These are phyloP conservation scores for Dicentrarchus labrax DNA, from an alignment of 2,113 vertebrate species.

Conservation along the genomic window DNA sequence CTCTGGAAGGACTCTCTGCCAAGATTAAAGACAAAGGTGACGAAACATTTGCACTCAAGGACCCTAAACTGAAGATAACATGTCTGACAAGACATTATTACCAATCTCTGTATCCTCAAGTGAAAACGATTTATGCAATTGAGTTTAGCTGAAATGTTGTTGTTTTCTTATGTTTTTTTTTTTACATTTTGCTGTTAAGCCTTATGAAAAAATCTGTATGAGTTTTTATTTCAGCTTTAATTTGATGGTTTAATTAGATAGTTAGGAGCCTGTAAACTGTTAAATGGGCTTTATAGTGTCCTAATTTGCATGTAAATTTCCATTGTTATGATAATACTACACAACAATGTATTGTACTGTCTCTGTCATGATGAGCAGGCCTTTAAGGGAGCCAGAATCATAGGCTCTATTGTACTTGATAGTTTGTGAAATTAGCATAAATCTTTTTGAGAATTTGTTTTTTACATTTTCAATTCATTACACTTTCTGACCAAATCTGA, in stretches of 20 bases:
- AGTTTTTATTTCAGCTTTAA: constrained; percentile 52
- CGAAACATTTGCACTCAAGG: not conserved
- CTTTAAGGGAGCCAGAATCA: constrained; percentile 26
- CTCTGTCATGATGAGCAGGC: constrained; percentile 33
- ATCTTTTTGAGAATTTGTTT: not conserved
- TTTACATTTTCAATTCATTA: not conserved
- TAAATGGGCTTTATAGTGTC: constrained; percentile 56
- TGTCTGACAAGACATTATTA: not conserved
- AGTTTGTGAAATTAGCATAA: constrained; percentile 8
- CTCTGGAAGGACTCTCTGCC: not conserved
- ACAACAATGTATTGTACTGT: constrained; percentile 43
- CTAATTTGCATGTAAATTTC: constrained; percentile 71
- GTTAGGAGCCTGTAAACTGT: constrained; percentile 70
- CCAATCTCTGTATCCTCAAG: not conserved
- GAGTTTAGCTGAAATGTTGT: not conserved
- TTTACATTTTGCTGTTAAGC: constrained; percentile 11
- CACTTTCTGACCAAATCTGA: not conserved
- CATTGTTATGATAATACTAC: constrained; percentile 66
- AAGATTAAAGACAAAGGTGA: constrained; percentile 22
- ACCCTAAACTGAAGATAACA: constrained; percentile 17
- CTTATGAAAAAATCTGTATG: constrained; percentile 15
- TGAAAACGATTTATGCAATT: not conserved
- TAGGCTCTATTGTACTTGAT: constrained; percentile 16
- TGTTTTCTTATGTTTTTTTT: not conserved
- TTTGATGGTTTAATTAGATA: constrained; percentile 70